Evolutionary conservation across 2,113 vertebrate genomes (phyloP).

Genomic region (Cepphus grylle): DNA sequence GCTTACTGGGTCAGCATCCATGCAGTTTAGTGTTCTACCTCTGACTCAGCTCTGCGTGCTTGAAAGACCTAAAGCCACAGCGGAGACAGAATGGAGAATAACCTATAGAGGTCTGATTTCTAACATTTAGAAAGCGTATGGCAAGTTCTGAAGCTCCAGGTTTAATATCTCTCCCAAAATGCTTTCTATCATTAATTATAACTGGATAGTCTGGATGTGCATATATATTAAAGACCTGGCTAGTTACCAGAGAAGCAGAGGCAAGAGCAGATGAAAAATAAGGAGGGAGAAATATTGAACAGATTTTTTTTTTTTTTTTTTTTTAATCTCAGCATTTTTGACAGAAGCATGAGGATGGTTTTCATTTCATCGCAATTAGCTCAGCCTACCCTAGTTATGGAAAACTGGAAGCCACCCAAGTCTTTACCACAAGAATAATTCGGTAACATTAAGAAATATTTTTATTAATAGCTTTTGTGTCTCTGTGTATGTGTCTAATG

Average conservation of each 20-base stretch:
- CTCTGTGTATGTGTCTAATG: neutral
- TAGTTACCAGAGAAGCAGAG: neutral
- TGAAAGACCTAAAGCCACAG: neutral
- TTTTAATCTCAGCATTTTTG: neutral
- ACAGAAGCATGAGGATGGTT: neutral
- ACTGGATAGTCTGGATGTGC: neutral
- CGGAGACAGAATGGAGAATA: neutral
- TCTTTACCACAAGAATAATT: neutral
- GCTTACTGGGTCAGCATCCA: neutral
- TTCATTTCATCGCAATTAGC: slow-evolving; percentile 16
- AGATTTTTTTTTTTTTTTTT: neutral
- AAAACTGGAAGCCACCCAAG: neutral
- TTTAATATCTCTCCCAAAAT: neutral
- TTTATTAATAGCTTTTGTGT: slow-evolving; percentile 18
- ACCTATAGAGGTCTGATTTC: neutral
- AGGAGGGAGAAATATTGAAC: neutral
- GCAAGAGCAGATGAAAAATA: slow-evolving; percentile 10
- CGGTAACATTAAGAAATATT: neutral
- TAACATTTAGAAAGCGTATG: neutral
- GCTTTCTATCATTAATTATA: neutral
- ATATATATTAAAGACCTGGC: neutral
- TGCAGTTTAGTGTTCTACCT: neutral
- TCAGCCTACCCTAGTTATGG: neutral
- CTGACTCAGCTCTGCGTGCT: neutral
- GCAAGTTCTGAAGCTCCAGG: neutral